Percentiles rank a stretch among this genome's conserved stretches.
Conservation (phyloP, 2,113 vertebrate species). For the Pithys albifrons region DNA sequence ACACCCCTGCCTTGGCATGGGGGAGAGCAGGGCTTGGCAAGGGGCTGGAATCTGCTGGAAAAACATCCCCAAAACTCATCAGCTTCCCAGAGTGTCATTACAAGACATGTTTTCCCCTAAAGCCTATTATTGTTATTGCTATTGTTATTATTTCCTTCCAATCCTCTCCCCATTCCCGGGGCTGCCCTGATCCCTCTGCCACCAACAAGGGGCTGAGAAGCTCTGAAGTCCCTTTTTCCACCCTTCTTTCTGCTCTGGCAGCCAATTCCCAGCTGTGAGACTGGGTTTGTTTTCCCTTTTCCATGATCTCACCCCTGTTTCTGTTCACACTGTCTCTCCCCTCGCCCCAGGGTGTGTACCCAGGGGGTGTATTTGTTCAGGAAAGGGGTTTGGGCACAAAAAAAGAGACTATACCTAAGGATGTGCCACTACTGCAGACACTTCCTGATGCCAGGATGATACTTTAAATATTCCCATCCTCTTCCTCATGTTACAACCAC, state of each 20-base stretch:
- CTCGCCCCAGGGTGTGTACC: accelerated
- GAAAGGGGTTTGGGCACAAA: accelerated
- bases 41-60: background rate
- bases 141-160: background rate
- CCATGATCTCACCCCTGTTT: background rate
- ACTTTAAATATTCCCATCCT: background rate
- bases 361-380: background rate
- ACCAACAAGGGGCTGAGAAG: background rate
- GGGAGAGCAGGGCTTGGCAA: background rate
- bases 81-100: background rate
- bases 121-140: background rate
- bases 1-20: background rate
- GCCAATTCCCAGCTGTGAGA: background rate
- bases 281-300: background rate
- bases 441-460: accelerated
- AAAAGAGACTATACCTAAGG: background rate
- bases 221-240: background rate
- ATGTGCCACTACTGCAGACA: background rate
- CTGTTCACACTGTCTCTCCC: background rate
- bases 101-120: background rate
- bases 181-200: background rate
- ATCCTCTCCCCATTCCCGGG: accelerated
- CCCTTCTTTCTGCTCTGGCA: background rate
- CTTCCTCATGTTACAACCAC: background rate
- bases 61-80: background rate